Conservation (phyloP, 2,888 invertebrate genomes). For the Acleris literana region DNA sequence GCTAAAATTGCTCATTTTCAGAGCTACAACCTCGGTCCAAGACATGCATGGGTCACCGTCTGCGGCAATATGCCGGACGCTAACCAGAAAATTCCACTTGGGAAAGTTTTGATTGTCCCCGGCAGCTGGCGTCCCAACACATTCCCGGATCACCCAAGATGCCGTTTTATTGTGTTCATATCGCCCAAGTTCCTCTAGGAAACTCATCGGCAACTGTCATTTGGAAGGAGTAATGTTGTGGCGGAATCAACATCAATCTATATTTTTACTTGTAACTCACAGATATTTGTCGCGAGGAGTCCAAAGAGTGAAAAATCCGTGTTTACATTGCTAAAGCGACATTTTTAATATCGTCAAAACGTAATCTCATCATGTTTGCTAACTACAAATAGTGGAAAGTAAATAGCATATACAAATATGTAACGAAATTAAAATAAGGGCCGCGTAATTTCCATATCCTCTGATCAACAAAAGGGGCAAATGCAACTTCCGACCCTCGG, state of each 20-base stretch:
- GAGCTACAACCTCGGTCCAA: conserved; percentile 16
- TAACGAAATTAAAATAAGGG: conserved; percentile 33
- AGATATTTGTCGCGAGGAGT: conserved; percentile 1
- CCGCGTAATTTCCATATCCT: conserved; percentile 55
- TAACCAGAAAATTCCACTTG: conserved; percentile 79
- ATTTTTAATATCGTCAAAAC: not conserved
- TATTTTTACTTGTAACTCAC: conserved; percentile 14
- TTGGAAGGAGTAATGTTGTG: conserved; percentile 45
- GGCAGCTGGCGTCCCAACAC: conserved; percentile 81
- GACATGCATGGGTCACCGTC: conserved; percentile 50
- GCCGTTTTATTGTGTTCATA: conserved; percentile 78
- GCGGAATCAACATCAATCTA: conserved; percentile 27
- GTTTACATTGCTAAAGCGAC: not conserved
- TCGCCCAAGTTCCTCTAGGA: conserved; percentile 63
- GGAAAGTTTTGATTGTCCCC: conserved; percentile 83
- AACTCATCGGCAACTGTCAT: conserved; percentile 69
- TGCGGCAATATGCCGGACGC: conserved; percentile 69
- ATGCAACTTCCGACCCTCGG: conserved; percentile 72
- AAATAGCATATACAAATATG: conserved; percentile 28
- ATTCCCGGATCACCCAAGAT: conserved; percentile 69
- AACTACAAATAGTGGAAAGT: conserved; percentile 16
- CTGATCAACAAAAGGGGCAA: conserved; percentile 61
- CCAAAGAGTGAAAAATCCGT: not conserved
- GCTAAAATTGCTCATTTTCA: conserved; percentile 28
- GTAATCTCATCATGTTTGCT: not conserved